Percentiles rank a stretch among this genome's conserved stretches.
Conservation (phyloP, 2,113 vertebrate genomes). For the Pampusana beccarii region DNA sequence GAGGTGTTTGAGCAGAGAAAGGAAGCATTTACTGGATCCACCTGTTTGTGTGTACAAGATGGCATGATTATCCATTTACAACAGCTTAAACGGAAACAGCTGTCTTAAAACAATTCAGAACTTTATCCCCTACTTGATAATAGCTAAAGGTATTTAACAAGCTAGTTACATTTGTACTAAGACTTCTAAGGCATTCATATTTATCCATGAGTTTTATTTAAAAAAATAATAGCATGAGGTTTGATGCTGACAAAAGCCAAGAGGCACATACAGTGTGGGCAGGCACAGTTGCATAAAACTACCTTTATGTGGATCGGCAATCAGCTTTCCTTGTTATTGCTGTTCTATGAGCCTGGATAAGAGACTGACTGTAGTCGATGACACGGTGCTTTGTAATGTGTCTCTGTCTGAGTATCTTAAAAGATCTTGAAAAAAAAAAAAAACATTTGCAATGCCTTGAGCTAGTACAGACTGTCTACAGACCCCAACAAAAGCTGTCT, state of each 20-base stretch:
- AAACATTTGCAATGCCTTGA: conserved; percentile 12
- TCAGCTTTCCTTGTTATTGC: conserved; percentile 8
- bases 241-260: not conserved
- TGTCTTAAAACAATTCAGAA: conserved; percentile 49
- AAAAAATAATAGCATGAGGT: not conserved
- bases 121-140: not conserved
- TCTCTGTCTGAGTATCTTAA: conserved; percentile 3
- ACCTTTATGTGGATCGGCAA: not conserved
- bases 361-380: not conserved
- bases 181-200: not conserved
- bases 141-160: conserved; percentile 8
- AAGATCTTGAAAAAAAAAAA: conserved; percentile 23
- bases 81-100: conserved; percentile 53
- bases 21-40: conserved; percentile 10
- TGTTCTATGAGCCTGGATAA: not conserved
- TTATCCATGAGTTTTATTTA: not conserved
- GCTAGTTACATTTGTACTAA: not conserved
- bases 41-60: not conserved
- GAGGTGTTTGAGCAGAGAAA: not conserved
- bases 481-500: not conserved
- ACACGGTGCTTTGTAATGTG: not conserved
- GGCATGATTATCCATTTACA: conserved; percentile 17
- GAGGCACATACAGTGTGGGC: not conserved
- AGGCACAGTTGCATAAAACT: not conserved
- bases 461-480: not conserved